Percentiles rank a stretch among this genome's conserved stretches.
Conservation (phyloP, 2,113 vertebrate species). For the Engystomops pustulosus region DNA sequence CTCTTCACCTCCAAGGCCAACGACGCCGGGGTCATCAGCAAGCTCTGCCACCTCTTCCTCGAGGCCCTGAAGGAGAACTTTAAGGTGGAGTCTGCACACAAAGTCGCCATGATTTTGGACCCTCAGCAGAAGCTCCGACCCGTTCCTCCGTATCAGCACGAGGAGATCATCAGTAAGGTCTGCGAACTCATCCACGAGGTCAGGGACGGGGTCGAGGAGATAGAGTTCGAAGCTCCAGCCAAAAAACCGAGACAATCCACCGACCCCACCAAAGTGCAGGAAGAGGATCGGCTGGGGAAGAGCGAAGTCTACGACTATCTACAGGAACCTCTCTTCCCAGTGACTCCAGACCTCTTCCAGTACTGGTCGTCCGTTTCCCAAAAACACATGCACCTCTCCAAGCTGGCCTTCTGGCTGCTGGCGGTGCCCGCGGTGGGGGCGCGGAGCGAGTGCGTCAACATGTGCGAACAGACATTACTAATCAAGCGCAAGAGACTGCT, state of each 20-base stretch:
- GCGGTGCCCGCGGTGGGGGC: constrained; percentile 94
- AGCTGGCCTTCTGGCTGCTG: constrained; percentile 95
- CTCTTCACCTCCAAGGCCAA: constrained; percentile 98
- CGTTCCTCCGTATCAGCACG: constrained; percentile 93
- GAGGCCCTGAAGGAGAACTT: constrained; percentile 98
- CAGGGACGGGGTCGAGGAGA: constrained; percentile 84
- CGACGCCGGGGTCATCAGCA: constrained; percentile 90
- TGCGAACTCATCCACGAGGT: constrained; percentile 91
- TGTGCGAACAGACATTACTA: constrained; percentile 93
- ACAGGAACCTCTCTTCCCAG: constrained; percentile 82
- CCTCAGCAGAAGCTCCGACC: constrained; percentile 95
- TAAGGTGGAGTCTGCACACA: constrained; percentile 94
- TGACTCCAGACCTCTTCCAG: constrained; percentile 92
- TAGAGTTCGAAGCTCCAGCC: constrained; percentile 79
- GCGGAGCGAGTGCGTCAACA: constrained; percentile 87
- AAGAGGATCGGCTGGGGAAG: constrained; percentile 85
- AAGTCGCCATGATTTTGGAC: constrained; percentile 97
- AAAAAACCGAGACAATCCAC: constrained; percentile 84
- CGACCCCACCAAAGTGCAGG: constrained; percentile 72
- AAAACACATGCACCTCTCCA: constrained; percentile 91
- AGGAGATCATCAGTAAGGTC: constrained; percentile 93
- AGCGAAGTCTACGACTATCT: constrained; percentile 86
- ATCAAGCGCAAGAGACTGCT: constrained; percentile 93
- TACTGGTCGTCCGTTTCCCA: constrained; percentile 96
- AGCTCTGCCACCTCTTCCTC: constrained; percentile 97